Evolutionary conservation across 2,797 vertebrate species (phyloP), one percentile per base, ranked within the genome.

Genomic region (Chrysocyon brachyurus): DNA sequence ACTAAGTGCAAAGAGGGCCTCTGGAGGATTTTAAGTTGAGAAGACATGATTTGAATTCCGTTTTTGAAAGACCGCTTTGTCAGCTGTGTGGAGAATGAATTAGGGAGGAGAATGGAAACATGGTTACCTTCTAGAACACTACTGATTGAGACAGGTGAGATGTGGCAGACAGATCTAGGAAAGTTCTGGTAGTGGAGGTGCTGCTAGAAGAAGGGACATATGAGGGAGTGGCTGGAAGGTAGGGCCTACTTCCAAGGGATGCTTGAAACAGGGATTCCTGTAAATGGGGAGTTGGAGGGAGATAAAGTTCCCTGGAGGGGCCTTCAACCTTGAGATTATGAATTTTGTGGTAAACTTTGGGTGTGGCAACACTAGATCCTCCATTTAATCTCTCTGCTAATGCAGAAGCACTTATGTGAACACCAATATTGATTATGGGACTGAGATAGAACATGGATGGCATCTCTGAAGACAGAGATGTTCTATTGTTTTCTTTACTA

Each of bases 51-150:
- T n/a, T 92, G 64, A 94, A 91, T 91, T 95, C 87, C 89, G 83
- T 87, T 93, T 95, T 91, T 64, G 92, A 89, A 95, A 94, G 87
- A 93, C 92, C 75, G 49, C 33, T 78, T 87, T 66, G 79, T 92
- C 87, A 22, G 26, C 6, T 68, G 12, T 17, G 40, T 68, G 22
- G 90, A 97, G 84, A 95, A 94, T 36, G 75, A 81, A 90, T 87
- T n/a, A 40, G 4, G 21, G 59, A 49, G 56, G 82, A 46, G 61
- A 77, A 81, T 21, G n/a, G 81, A 77, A 59, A 12, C 31, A 22
- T 72, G 12, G 19, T 78, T 19, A 66, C 70, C 59, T 40, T 24
- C 49, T 8, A 5, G 57, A 63, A 73, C 78, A 40, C 63, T 36
- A 31, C 6, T 26, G n/a, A 72, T 31, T n/a, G 11, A 83, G 72